Conservation (phyloP, 2,113 vertebrate species). For the Dascyllus trimaculatus region DNA sequence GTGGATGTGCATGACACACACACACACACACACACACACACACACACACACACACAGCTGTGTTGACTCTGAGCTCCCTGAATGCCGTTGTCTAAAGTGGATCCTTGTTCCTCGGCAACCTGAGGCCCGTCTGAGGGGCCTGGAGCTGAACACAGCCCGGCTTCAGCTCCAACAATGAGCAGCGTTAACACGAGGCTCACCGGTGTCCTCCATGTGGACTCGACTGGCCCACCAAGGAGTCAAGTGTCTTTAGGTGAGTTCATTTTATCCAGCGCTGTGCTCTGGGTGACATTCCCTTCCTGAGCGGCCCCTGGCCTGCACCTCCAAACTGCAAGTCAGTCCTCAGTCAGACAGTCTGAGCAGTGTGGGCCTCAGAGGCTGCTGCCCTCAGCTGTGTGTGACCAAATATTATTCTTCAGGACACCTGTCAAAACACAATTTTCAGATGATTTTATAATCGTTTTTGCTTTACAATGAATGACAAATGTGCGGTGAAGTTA, state of each 20-base stretch:
- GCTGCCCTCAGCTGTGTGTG: conserved; percentile 1
- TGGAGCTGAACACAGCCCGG: not conserved
- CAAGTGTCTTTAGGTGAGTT: not conserved
- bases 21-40: not conserved
- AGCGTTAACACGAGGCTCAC: not conserved
- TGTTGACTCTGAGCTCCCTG: conserved; percentile 7
- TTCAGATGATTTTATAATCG: not conserved
- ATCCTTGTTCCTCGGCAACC: conserved; percentile 43
- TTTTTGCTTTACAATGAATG: not conserved
- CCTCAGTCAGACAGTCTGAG: not conserved
- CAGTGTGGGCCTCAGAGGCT: not conserved
- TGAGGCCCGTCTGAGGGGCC: conserved; percentile 34
- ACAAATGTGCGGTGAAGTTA: not conserved
- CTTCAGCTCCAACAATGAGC: not conserved
- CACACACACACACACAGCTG: not conserved
- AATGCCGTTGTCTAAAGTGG: conserved; percentile 18
- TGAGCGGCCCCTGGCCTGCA: conserved; percentile 19
- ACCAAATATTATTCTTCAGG: not conserved
- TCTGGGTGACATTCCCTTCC: conserved; percentile 3
- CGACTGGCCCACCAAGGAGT: not conserved
- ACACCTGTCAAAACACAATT: not conserved
- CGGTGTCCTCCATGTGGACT: not conserved
- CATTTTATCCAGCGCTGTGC: not conserved
- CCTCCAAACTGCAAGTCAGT: not conserved
- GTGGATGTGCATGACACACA: conserved; percentile 22